Evolutionary conservation across 1,140 invertebrate species (phyloP).

Genomic region (Neotoxoptera formosana): DNA sequence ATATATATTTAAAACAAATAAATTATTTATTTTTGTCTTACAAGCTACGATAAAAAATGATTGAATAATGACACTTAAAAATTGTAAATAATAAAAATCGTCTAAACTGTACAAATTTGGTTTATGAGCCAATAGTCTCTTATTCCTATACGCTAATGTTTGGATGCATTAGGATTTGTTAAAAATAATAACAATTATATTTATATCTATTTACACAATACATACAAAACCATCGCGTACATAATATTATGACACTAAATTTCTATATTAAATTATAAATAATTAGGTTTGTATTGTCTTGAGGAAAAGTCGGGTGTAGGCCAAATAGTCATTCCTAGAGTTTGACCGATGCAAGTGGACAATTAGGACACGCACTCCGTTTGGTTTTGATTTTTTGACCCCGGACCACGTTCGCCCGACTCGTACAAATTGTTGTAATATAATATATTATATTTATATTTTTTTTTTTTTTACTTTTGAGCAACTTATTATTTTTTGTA

Average conservation of each 20-base stretch:
- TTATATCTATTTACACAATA: constrained; percentile 55
- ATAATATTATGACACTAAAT: constrained; percentile 55
- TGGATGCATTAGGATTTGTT: constrained; percentile 50
- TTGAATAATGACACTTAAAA: constrained; percentile 31
- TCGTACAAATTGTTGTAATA: constrained; percentile 1
- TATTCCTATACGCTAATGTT: constrained; percentile 45
- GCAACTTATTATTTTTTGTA: constrained; percentile 44
- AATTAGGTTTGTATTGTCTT: constrained; percentile 39
- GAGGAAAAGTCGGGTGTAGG: constrained; percentile 10
- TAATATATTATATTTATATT: constrained; percentile 16
- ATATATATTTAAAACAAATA: constrained; percentile 41
- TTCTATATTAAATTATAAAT: constrained; percentile 44
- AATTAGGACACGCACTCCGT: neutral
- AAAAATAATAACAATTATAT: constrained; percentile 54
- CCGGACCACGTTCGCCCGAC: neutral
- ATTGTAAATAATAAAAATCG: constrained; percentile 41
- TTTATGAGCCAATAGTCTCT: constrained; percentile 52
- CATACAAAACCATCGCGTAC: constrained; percentile 45
- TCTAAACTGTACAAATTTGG: constrained; percentile 56
- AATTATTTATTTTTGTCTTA: constrained; percentile 42
- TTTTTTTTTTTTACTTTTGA: constrained; percentile 46
- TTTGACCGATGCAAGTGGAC: neutral
- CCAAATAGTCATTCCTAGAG: neutral
- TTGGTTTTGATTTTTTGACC: neutral
- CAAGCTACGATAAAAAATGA: constrained; percentile 27